Base-by-base conservation (phyloP, 2,888 invertebrate genomes). In the Abrostola triplasia region DNA sequence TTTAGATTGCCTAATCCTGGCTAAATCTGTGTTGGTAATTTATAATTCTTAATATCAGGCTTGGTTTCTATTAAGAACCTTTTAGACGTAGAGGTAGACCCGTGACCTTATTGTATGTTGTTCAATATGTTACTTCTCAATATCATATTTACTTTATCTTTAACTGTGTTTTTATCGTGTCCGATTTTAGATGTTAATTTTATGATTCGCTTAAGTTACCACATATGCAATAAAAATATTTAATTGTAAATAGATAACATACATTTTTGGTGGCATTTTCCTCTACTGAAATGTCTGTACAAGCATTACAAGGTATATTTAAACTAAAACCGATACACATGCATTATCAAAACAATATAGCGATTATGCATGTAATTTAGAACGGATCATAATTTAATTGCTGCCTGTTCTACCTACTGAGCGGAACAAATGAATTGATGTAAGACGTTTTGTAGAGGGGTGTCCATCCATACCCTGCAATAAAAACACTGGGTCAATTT, bases 401-500 rank as follows among this genome's bases (percentile, higher is more conserved):
- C 48, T 9, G 37, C 38, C 12, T 24, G 35, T 36, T 48, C 12
- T 62, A 61, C 48, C 47, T 48, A 72, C 52, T 49, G 57, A 66
- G 63, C 53, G 67, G 70, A 73, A 78, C 73, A 73, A 76, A 69
- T 77, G n/a, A 63, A 60, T 58, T 50, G 48, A 36, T 67, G 64
- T 63, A 77, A 70, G 72, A 79, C 44, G 42, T 64, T 55, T 59
- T 65, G 37, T 6, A 13, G 6, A 41, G 53, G 60, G 64, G 64
- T 69, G 75, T 65, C 67, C 66, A 62, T 62, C 51, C 37, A 41
- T 57, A 62, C 38, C 35, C n/a, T 52, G 40, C n/a, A 70, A 64
- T 83, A 86, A 85, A 88, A 88, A 89, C 84, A 83, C 75, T 66
- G 80, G 81, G 85, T 81, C 88, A 84, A 92, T 92, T 92, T 90